Evolutionary conservation across 2,113 vertebrate genomes (phyloP), one percentile per base, ranked within the genome.

Genomic region (Carassius auratus): DNA sequence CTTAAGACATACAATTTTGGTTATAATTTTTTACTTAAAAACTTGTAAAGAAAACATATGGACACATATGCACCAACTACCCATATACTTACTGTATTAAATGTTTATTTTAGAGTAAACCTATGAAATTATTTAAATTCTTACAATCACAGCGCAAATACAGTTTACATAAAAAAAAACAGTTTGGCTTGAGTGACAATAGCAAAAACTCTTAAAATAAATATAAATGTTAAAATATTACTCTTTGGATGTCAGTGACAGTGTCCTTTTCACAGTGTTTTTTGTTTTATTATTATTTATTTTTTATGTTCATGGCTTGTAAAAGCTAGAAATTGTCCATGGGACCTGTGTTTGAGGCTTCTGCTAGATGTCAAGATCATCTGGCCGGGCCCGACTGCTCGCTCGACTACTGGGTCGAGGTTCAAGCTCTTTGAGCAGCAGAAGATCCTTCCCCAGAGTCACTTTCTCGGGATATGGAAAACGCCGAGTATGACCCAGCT

Each of bases 341-440:
- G 5, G 33, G 15, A 9, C 19, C 33, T 33, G 26, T 50, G 15
- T 33, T 45, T 36, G 5, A 57, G 76, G 33, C 59, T 42, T 57
- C 23, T 78, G 52, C 75, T 88, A 97, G 90, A 97, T 96, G 91
- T 97, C 96, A 79, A 97, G 94, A 90, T 97, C 96, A 0, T 97
- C 96, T 6, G 96, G 95, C 90, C 96, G 92, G 59, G 95, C 96
- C 64, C 94, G 94, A 83, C 96, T 97, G 92, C 96, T 97, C 87
- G 96, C 93, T 90, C 95, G 90, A 91, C 96, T 97, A 74, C 94
- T 93, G 62, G 96, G 95, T 85, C 96, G 93, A 86, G 95, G 95
- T 84, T 97, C 96, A 64, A 95, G 92, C 61, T 95, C 90, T 87
- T 94, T 93, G 21, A 97, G 91, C 0, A 95, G 93, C 17, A 95